Base-by-base conservation (phyloP, 1,140 invertebrate genomes). In the Dinoponera quadriceps region DNA sequence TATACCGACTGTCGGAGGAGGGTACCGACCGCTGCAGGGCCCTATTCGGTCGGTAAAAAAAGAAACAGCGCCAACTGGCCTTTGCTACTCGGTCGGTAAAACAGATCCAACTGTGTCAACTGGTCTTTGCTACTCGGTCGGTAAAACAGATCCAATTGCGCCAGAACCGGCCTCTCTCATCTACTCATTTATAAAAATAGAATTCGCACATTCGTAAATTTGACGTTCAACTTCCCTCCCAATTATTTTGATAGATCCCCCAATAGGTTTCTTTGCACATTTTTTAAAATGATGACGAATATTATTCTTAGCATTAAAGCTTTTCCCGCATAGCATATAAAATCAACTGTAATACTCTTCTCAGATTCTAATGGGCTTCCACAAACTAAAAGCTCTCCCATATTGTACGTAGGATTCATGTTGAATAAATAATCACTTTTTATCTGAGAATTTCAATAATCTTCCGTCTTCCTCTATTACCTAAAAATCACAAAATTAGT, bases 261-360 rank as follows among this genome's bases (percentile, higher is more conserved):
- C 63, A 66, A 66, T 20, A 9, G 20, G 0, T 49, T 48, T 66
- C 20, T 49, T n/a, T 16, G 22, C 48, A 25, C 63, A 66, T 48
- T 66, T 14, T 66, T 48, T 66, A 66, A 66, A 66, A 66, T 66
- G 63, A 25, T 66, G 63, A 48, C 20, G 38, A 16, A 66, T 66
- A 66, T 48, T 48, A 49, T 48, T 49, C 25, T 66, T 66, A 9
- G 14, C 16, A 22, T 44, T 44, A 44, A 16, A 65, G 20, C 33
- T 33, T 65, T 65, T 48, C 63, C 38, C 16, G 20, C 38, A 25
- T 20, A 66, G 18, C 22, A 66, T 48, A 66, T 25, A 25, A 66
- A 66, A 27, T 66, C 63, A 13, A 20, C 3, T 49, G 20, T 38
- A 27, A 5, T 66, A 9, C 25, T 66, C 25, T 48, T 66, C 16